These are phyloP conservation scores for Stomatorhinus walkeri DNA, from an alignment of 2,797 vertebrate genomes.

Conservation along the genomic window DNA sequence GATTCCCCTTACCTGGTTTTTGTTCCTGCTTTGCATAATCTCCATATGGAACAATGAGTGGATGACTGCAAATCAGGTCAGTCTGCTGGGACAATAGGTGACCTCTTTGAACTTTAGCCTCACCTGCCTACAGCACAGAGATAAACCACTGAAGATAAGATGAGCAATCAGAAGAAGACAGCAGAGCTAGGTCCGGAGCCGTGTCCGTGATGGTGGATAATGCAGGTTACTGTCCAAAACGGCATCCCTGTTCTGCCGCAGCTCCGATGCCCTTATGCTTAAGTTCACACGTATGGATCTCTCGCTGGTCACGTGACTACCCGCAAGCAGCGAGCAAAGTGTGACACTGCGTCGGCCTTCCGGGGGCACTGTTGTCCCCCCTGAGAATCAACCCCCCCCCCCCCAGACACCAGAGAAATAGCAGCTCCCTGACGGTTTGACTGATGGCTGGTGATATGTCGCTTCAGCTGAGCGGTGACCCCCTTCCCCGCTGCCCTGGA, in stretches of 20 bases:
- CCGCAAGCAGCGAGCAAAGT: neutral
- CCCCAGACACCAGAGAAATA: neutral
- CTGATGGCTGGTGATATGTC: neutral
- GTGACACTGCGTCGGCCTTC: neutral
- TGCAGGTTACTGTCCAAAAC: neutral
- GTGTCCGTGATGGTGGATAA: neutral
- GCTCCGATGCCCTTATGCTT: neutral
- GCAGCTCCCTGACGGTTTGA: neutral
- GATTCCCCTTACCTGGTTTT: neutral
- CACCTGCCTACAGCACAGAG: constrained; percentile 1
- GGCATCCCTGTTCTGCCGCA: neutral
- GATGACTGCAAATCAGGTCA: neutral
- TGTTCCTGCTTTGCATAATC: neutral
- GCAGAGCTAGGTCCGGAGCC: neutral
- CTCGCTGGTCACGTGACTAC: neutral
- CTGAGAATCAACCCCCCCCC: neutral
- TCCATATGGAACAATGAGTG: neutral
- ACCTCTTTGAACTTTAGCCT: constrained; percentile 7
- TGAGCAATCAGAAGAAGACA: neutral
- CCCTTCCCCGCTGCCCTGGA: neutral
- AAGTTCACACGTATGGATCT: neutral
- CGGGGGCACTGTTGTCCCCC: neutral
- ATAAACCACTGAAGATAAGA: neutral
- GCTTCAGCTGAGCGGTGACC: neutral
- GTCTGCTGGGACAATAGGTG: neutral